Evolutionary conservation across 1,140 invertebrate species (phyloP).

Genomic region (Helicoverpa armigera): DNA sequence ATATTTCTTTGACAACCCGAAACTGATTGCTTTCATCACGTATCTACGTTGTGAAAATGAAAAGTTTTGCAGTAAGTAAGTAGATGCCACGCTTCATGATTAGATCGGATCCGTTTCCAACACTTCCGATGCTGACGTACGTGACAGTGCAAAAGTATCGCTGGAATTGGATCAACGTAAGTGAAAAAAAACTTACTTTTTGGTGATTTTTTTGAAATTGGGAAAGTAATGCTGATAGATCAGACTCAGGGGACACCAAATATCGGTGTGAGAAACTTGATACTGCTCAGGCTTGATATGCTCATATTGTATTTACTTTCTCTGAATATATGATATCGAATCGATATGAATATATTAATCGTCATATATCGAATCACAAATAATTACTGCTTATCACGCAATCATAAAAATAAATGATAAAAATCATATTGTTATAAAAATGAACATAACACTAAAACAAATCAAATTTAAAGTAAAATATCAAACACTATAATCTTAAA

Average conservation of each 20-base stretch:
- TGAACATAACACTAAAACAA: background rate
- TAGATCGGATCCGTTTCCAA: background rate
- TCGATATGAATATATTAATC: too few species aligned
- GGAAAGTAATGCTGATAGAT: background rate
- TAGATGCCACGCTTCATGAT: background rate
- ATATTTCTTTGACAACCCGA: too few species aligned
- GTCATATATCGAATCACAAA: too few species aligned
- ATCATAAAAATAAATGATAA: background rate
- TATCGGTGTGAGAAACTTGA: background rate
- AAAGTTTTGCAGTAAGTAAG: background rate
- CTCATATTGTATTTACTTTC: too few species aligned
- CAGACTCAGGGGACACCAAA: background rate
- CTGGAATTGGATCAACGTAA: background rate
- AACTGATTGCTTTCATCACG: too few species aligned
- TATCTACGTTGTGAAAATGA: background rate
- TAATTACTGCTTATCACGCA: background rate
- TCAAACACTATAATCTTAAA: slow-evolving; percentile 46
- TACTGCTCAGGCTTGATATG: background rate
- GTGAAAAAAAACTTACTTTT: too few species aligned
- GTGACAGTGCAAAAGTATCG: slow-evolving; percentile 11
- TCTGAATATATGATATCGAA: too few species aligned
- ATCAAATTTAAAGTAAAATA: slow-evolving; percentile 32
- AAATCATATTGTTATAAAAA: background rate
- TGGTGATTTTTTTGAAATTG: too few species aligned
- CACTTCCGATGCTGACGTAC: background rate